Base-by-base conservation (phyloP, 2,888 invertebrate genomes). In the Ernsta delagoae region DNA sequence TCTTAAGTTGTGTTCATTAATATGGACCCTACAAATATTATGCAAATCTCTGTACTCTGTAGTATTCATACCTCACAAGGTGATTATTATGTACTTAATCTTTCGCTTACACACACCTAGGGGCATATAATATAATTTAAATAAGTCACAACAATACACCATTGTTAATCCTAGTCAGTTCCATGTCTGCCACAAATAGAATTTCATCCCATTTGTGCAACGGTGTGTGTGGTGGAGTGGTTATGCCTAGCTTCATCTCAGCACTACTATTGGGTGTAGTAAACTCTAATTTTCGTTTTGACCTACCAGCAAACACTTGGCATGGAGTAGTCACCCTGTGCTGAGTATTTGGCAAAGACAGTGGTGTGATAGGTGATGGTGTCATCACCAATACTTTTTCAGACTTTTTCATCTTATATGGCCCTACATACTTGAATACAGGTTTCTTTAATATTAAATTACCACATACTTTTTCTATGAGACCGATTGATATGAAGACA, bases 401-500 rank as follows among this genome's bases (percentile, higher is more conserved):
- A 78, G 80, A 74, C 74, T 86, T 89, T 76, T 89, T 92, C 73
- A 83, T 80, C 78, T 90, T 88, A 61, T 85, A 83, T 45, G 94
- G 94, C 57, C 96, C 96, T 72, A 94, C 94, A 87, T 96, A 96
- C 78, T 93, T 94, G 84, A 95, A 96, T 71, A 95, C 95, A 72
- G 96, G 96, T 81, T 96, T 96, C 77, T 95, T 94, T 77, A 95
- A 91, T 83, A 87, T 94, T 86, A 88, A 94, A 75, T 93, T 93
- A 76, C 94, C 94, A 70, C 95, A 94, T 71, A 96, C 95, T 85
- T 96, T 96, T 81, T 95, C 94, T 80, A 96, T 96, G 75, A 96
- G 94, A 76, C 95, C 95, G 83, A 96, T 95, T 71, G 96, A 96
- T 74, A 96, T 95, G 77, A 97, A 94, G 74, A 97, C 96, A 87